Conservation (phyloP, 1,140 invertebrate genomes). For the Drosophila truncata region DNA sequence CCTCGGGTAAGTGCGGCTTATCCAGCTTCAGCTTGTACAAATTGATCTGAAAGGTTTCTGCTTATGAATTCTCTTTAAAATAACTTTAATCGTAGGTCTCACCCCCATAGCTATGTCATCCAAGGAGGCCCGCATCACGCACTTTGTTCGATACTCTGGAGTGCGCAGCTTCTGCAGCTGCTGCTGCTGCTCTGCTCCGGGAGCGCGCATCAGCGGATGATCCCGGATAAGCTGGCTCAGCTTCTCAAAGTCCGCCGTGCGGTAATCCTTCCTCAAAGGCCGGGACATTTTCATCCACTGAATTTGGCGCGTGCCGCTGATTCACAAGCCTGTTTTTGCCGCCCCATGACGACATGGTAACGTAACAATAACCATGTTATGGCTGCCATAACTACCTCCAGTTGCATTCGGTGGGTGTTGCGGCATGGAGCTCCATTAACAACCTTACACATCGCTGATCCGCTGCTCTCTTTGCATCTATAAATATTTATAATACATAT, state of each 20-base stretch:
- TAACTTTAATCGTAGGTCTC: neutral
- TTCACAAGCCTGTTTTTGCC: constrained; percentile 18
- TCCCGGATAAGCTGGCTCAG: constrained; percentile 54
- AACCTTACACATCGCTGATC: constrained; percentile 42
- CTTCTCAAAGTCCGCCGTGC: constrained; percentile 63
- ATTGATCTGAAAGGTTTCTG: constrained; percentile 50
- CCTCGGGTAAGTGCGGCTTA: constrained; percentile 13
- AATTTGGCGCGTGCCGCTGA: constrained; percentile 10
- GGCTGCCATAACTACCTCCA: constrained; percentile 47
- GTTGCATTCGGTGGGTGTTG: constrained; percentile 42
- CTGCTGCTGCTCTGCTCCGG: constrained; percentile 30
- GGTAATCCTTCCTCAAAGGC: constrained; percentile 59
- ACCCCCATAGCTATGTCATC: constrained; percentile 77
- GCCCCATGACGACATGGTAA: constrained; percentile 43
- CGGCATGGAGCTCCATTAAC: constrained; percentile 44
- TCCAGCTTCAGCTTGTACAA: constrained; percentile 63
- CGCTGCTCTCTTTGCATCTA: constrained; percentile 48
- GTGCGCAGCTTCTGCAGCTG: constrained; percentile 62
- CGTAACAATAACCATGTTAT: constrained; percentile 19
- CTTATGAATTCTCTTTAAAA: neutral
- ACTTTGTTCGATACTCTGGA: constrained; percentile 70
- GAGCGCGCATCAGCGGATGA: constrained; percentile 61
- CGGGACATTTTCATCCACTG: constrained; percentile 48
- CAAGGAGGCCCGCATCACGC: constrained; percentile 73
- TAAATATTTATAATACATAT: constrained; percentile 63